Evolutionary conservation across 2,113 vertebrate species (phyloP).

Genomic region (Haliaeetus leucogaster): DNA sequence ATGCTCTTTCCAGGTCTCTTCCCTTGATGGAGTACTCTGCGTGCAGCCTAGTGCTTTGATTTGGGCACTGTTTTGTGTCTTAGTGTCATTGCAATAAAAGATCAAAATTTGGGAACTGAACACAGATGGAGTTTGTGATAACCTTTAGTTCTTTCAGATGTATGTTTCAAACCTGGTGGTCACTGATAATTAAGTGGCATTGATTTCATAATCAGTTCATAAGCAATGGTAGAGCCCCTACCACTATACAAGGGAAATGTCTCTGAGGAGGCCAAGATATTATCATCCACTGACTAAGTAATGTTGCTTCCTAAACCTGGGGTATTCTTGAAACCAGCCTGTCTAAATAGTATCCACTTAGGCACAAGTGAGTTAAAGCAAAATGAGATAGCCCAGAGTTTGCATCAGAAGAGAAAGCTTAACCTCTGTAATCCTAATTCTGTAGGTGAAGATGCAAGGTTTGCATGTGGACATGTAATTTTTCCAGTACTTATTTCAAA

Average conservation of each 20-base stretch:
- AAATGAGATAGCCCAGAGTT: not conserved
- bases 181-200: not conserved
- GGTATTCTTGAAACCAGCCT: not conserved
- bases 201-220: not conserved
- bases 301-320: not conserved
- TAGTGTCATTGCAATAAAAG: not conserved
- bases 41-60: not conserved
- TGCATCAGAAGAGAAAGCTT: not conserved
- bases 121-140: not conserved
- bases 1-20: not conserved
- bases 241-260: not conserved
- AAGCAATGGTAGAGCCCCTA: not conserved
- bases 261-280: not conserved
- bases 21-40: not conserved
- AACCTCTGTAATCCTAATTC: not conserved
- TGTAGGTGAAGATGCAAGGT: not conserved
- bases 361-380: not conserved
- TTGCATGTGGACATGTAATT: fast-evolving
- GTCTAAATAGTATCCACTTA: not conserved
- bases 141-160: not conserved
- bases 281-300: not conserved
- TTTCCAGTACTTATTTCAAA: not conserved
- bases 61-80: not conserved
- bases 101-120: not conserved
- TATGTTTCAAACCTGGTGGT: not conserved